A percentile compares a stretch with the other conserved stretches of the same genome.
phyloP scores from a whole-genome alignment of 2,888 invertebrate species.

The Mesorhabditis belari region DNA sequence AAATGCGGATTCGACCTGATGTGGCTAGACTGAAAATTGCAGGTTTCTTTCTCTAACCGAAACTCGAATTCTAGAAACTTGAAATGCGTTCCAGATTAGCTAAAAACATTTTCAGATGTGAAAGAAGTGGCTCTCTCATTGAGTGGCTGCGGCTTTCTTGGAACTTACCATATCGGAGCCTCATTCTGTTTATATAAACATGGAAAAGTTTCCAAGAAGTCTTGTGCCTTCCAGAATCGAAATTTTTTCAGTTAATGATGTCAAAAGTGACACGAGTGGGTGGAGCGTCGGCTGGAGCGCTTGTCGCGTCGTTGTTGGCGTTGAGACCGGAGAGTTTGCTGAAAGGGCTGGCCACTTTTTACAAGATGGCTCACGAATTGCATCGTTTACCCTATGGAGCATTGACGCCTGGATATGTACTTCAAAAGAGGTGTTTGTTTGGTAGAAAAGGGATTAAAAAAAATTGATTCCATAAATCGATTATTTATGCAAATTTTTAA shows the following conservation, averaged over 20 bases:
- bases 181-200: slow-evolving; percentile 36
- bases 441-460: background rate
- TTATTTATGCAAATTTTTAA: too few relatives aligned
- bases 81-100: background rate
- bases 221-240: background rate
- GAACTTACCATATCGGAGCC: slow-evolving; percentile 48
- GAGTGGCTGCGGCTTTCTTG: slow-evolving; percentile 48
- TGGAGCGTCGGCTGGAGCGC: slow-evolving; percentile 46
- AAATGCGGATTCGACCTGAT: background rate
- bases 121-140: slow-evolving; percentile 24
- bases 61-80: too few relatives aligned
- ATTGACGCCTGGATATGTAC: slow-evolving; percentile 46
- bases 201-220: slow-evolving; percentile 28
- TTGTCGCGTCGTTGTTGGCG: slow-evolving; percentile 37
- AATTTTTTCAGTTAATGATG: slow-evolving; percentile 13
- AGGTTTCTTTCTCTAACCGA: background rate
- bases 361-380: slow-evolving; percentile 46
- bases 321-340: slow-evolving; percentile 36
- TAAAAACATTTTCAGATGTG: slow-evolving; percentile 5
- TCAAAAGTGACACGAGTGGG: slow-evolving; percentile 28
- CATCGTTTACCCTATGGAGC: slow-evolving; percentile 44
- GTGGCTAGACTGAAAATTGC: background rate
- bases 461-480: too few relatives aligned
- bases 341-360: slow-evolving; percentile 33
- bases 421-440: slow-evolving; percentile 31